Evolutionary conservation across 2,113 vertebrate species (phyloP).

Genomic region (Tenebrosternarchus preto): DNA sequence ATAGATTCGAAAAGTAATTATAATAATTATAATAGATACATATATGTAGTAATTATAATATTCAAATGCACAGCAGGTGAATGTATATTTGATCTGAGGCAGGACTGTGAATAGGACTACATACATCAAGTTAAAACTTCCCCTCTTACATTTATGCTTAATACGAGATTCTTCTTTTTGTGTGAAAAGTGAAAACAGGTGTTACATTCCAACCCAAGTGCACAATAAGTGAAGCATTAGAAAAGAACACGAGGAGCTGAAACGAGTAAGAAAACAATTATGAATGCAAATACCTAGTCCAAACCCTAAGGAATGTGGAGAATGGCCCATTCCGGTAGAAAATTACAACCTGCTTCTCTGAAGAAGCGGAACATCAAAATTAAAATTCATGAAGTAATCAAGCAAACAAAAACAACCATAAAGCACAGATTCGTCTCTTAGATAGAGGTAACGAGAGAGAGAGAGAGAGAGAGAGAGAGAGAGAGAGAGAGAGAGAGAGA

Average conservation of each 20-base stretch:
- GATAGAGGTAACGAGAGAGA: neutral
- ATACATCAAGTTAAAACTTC: neutral
- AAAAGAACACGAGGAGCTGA: constrained; percentile 59
- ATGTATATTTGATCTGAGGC: neutral
- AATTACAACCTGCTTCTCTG: constrained; percentile 67
- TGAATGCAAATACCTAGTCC: constrained; percentile 69
- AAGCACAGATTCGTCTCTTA: constrained; percentile 21
- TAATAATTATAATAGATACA: too few species aligned
- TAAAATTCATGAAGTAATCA: constrained; percentile 62
- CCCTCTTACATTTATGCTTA: neutral
- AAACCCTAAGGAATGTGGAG: constrained; percentile 65
- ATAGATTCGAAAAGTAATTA: too few species aligned
- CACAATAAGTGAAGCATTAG: neutral
- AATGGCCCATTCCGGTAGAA: constrained; percentile 68
- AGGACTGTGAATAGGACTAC: neutral
- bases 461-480: neutral
- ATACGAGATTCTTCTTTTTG: constrained; percentile 13
- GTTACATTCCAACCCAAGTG: neutral
- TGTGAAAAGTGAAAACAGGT: constrained; percentile 52
- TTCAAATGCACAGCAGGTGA: too few species aligned
- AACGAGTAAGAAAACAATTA: constrained; percentile 64
- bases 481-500: neutral
- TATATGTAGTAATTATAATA: too few species aligned
- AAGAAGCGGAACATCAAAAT: constrained; percentile 41
- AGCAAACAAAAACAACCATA: constrained; percentile 60